phyloP scores from a whole-genome alignment of 2,113 vertebrate species.

The Pycnonotus jocosus region DNA sequence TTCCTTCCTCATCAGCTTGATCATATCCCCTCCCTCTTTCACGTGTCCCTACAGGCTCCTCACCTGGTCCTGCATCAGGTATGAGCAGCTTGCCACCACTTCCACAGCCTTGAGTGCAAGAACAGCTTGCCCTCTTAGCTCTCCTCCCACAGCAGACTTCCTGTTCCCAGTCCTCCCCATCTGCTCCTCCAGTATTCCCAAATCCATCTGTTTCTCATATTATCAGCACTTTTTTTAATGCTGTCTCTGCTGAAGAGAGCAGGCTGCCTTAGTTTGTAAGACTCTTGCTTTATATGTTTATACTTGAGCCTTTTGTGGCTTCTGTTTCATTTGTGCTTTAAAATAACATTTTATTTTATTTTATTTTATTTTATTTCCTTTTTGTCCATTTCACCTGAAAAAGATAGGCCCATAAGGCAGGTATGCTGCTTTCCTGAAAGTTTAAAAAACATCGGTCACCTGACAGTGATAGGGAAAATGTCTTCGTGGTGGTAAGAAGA shows the following conservation, averaged over 20 bases:
- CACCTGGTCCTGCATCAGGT: neutral
- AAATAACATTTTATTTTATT: neutral
- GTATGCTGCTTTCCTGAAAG: neutral
- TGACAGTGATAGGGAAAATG: neutral
- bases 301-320: neutral
- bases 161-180: neutral
- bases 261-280: neutral
- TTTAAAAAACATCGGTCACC: neutral
- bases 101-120: neutral
- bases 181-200: neutral
- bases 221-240: neutral
- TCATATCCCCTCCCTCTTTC: rapidly evolving
- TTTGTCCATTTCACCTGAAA: neutral
- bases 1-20: neutral
- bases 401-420: neutral
- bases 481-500: neutral
- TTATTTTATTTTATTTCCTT: neutral
- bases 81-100: neutral
- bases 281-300: neutral
- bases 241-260: neutral
- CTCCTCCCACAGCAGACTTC: neutral
- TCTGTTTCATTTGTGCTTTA: neutral
- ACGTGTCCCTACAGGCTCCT: neutral
- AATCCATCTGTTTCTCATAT: constrained; percentile 17
- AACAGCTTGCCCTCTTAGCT: neutral